Evolutionary conservation across 1,140 invertebrate species (phyloP).

Genomic region (Heterodera carotae): DNA sequence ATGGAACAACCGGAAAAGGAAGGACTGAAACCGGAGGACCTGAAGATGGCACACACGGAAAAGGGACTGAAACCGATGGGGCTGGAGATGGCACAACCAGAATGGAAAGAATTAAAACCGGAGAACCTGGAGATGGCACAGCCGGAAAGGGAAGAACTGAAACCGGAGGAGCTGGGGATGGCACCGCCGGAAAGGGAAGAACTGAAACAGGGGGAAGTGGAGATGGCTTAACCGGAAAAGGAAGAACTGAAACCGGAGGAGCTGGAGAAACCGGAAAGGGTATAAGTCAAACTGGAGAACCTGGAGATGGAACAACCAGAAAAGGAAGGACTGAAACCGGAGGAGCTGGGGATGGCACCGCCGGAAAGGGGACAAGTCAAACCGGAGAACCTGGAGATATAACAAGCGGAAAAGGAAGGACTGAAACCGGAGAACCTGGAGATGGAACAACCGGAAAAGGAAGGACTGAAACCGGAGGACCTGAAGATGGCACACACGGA

Average conservation of each 20-base stretch:
- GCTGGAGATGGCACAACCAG: not conserved
- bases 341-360: not conserved
- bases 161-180: not conserved
- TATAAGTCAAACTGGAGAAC: not conserved
- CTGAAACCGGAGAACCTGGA: too few relatives aligned
- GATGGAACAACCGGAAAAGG: too few relatives aligned
- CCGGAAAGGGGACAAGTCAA: not conserved
- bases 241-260: not conserved
- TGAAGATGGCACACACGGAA: not conserved
- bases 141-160: not conserved
- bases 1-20: not conserved
- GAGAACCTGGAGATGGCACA: not conserved
- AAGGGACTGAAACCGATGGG: not conserved
- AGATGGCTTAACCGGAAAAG: conserved; percentile 16
- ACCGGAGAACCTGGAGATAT: too few relatives aligned
- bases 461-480: not conserved
- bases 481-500: too few relatives aligned
- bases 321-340: not conserved
- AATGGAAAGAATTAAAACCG: not conserved
- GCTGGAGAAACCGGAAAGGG: conserved; percentile 2
- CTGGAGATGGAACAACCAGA: not conserved
- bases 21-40: not conserved
- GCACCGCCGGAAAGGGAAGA: not conserved
- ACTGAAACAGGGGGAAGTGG: not conserved
- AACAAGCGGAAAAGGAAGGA: too few relatives aligned